These are phyloP conservation scores for Pheosia gnoma DNA, from an alignment of 2,888 invertebrate genomes.

Conservation along the genomic window DNA sequence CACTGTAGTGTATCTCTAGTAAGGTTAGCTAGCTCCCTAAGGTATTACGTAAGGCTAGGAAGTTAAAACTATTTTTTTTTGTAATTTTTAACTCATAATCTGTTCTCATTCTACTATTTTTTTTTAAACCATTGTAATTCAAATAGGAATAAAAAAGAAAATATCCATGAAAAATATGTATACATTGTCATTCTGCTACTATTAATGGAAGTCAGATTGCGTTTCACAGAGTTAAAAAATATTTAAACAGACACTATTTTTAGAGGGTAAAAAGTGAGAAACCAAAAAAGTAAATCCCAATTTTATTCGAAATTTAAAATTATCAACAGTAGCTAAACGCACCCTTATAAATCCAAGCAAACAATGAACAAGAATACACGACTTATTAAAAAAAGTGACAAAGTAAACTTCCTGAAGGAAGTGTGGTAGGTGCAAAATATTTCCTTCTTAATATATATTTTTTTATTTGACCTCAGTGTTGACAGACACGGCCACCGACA, in stretches of 20 bases:
- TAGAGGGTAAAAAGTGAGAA: not conserved
- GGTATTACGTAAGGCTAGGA: too few species aligned
- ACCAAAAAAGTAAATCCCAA: constrained; percentile 27
- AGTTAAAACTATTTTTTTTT: too few species aligned
- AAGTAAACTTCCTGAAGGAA: constrained; percentile 71
- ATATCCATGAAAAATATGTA: too few species aligned
- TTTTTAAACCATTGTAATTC: too few species aligned
- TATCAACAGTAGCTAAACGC: constrained; percentile 29
- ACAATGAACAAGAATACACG: constrained; percentile 23
- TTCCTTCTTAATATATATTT: constrained; percentile 73
- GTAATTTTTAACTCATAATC: too few species aligned
- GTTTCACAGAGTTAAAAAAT: not conserved
- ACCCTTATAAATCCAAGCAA: constrained; percentile 22
- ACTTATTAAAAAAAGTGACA: constrained; percentile 53
- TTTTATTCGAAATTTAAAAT: constrained; percentile 32
- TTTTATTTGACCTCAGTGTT: constrained; percentile 66
- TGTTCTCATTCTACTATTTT: too few species aligned
- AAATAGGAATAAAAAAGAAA: too few species aligned
- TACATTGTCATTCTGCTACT: too few species aligned
- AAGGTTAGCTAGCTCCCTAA: too few species aligned
- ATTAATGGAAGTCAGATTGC: too few species aligned
- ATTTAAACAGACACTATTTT: not conserved
- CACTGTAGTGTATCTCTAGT: not conserved
- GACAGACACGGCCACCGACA: constrained; percentile 72
- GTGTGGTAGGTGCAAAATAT: constrained; percentile 57